These are phyloP conservation scores for Seriola quinqueradiata DNA, from an alignment of 2,113 vertebrate species.

Conservation along the genomic window DNA sequence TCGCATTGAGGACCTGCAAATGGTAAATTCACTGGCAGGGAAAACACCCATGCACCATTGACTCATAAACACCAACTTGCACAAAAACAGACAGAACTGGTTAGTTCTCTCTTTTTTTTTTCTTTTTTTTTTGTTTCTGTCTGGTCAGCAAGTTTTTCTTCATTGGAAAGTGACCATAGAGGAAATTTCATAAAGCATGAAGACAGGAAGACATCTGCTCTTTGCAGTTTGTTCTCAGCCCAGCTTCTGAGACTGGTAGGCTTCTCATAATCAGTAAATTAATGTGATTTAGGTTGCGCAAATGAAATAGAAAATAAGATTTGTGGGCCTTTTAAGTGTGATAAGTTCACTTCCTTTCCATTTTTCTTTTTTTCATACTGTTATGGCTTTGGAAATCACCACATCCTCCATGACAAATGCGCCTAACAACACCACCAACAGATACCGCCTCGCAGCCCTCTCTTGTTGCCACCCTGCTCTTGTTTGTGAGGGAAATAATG, in stretches of 20 bases:
- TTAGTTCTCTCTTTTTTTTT: neutral
- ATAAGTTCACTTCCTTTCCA: neutral
- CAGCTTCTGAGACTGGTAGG: neutral
- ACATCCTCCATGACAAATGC: neutral
- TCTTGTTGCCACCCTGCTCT: neutral
- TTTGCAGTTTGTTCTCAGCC: neutral
- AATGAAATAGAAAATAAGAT: neutral
- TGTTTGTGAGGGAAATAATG: neutral
- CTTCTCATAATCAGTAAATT: neutral
- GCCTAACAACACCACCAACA: neutral
- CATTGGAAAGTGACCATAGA: neutral
- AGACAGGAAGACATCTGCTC: neutral
- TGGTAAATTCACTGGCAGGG: constrained; percentile 83
- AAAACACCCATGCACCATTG: fast-evolving
- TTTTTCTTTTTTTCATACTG: neutral
- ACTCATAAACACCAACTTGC: neutral
- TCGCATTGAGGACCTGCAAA: constrained; percentile 98
- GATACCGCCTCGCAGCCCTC: neutral
- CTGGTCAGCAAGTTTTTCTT: neutral
- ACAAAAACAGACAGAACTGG: neutral
- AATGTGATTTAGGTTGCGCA: neutral
- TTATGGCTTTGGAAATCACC: neutral
- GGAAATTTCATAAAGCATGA: neutral
- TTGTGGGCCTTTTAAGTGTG: too few species aligned
- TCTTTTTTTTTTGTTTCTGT: neutral